These are phyloP conservation scores for Isotomurus palustris DNA, from an alignment of 2,888 invertebrate genomes.

Conservation along the genomic window DNA sequence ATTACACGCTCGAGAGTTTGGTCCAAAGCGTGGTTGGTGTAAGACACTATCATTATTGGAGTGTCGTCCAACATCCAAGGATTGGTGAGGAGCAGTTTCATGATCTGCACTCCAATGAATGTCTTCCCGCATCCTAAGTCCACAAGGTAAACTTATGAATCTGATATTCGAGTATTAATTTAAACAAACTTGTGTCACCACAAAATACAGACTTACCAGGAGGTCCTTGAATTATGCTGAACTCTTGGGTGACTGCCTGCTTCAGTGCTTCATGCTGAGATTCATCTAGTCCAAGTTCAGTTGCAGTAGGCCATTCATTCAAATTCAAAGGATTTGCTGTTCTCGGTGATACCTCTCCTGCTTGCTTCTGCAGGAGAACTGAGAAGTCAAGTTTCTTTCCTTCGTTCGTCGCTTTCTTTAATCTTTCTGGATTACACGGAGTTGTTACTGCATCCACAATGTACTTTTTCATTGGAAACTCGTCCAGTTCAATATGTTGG, in stretches of 20 bases:
- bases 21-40: slow-evolving; percentile 54
- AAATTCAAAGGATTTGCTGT: background rate
- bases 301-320: slow-evolving; percentile 14
- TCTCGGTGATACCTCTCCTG: too few species aligned
- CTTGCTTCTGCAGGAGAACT: background rate
- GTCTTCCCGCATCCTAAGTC: slow-evolving; percentile 50
- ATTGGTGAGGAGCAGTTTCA: slow-evolving; percentile 50
- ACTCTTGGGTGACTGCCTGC: slow-evolving; percentile 48
- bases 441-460: slow-evolving; percentile 43
- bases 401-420: too few species aligned
- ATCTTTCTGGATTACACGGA: slow-evolving; percentile 31
- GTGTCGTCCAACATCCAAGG: slow-evolving; percentile 5
- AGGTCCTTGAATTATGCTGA: slow-evolving; percentile 53
- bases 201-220: slow-evolving; percentile 53
- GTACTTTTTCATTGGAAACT: slow-evolving; percentile 47
- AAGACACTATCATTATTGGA: slow-evolving; percentile 53
- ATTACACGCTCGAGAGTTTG: slow-evolving; percentile 50
- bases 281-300: slow-evolving; percentile 45
- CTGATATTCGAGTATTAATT: background rate
- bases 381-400: background rate
- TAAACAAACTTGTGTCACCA: too few species aligned
- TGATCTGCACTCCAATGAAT: slow-evolving; percentile 52
- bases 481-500: slow-evolving; percentile 46
- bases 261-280: slow-evolving; percentile 50
- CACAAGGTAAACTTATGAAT: background rate